A percentile compares a stretch with the other conserved stretches of the same genome.
Conservation (phyloP, 2,113 vertebrate genomes). For the Bos javanicus region DNA sequence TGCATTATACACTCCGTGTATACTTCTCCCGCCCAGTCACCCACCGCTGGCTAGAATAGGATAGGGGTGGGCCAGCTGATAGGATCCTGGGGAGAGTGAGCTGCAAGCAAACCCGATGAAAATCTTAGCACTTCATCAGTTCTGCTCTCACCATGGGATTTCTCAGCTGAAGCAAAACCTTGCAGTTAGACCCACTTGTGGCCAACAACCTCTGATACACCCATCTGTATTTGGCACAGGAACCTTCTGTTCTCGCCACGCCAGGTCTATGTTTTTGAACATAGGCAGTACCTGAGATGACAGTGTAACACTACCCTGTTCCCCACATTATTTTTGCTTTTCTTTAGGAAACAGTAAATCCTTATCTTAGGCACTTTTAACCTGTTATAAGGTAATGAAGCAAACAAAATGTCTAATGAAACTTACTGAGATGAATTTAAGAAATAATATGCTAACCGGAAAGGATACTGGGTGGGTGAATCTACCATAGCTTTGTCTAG, state of each 20-base stretch:
- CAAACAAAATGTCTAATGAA: constrained; percentile 38
- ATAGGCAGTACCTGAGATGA: constrained; percentile 69
- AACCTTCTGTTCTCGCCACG: background rate
- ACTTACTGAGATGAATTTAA: constrained; percentile 61
- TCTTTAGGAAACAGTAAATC: constrained; percentile 67
- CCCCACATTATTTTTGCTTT: constrained; percentile 68
- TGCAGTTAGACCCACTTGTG: background rate
- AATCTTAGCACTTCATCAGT: background rate
- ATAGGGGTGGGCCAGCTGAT: background rate
- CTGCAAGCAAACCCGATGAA: background rate
- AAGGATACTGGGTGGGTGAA: background rate
- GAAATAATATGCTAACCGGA: constrained; percentile 12
- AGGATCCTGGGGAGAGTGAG: background rate
- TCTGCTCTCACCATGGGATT: background rate
- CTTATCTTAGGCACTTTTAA: constrained; percentile 74
- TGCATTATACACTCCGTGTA: background rate
- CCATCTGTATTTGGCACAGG: background rate
- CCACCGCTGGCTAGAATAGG: background rate
- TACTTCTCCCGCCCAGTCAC: background rate
- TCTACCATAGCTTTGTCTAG: constrained; percentile 16
- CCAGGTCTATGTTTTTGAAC: constrained; percentile 27
- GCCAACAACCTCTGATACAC: background rate
- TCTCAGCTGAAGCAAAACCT: background rate
- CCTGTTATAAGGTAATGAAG: constrained; percentile 60
- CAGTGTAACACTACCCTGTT: constrained; percentile 65